Evolutionary conservation across 2,113 vertebrate species (phyloP).

Genomic region (Odontophorus gujanensis): DNA sequence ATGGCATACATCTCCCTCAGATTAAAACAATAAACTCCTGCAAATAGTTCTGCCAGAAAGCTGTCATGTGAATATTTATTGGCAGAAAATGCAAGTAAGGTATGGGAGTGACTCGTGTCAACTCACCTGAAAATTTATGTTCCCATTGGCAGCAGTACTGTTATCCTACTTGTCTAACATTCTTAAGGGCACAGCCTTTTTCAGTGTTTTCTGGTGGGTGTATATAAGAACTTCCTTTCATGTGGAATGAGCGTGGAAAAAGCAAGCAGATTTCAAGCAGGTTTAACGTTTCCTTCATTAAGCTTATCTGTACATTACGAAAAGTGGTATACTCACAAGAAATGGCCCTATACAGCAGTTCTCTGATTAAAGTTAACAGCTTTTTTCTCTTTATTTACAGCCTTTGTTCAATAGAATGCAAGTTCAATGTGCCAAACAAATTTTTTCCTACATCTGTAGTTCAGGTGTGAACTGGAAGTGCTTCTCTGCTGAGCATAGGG

Average conservation of each 20-base stretch:
- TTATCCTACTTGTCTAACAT: background rate
- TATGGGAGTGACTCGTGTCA: background rate
- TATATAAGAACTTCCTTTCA: background rate
- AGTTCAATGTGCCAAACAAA: rapidly evolving
- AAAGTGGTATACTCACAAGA: background rate
- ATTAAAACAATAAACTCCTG: background rate
- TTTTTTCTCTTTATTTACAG: background rate
- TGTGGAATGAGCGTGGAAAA: background rate
- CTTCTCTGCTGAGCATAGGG: background rate
- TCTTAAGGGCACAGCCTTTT: background rate
- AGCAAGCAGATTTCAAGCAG: background rate
- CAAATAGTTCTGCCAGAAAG: background rate
- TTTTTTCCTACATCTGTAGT: background rate
- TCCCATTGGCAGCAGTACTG: background rate
- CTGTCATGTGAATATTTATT: background rate
- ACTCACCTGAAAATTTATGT: background rate
- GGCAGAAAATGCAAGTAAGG: background rate
- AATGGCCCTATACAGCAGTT: background rate
- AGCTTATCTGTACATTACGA: background rate
- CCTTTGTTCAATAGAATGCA: background rate
- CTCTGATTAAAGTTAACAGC: background rate
- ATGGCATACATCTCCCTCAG: background rate
- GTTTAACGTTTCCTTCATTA: background rate
- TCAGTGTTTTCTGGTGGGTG: background rate
- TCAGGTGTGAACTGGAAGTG: rapidly evolving